Conservation (phyloP, 2,888 invertebrate species). For the Caenorhabditis wallacei region DNA sequence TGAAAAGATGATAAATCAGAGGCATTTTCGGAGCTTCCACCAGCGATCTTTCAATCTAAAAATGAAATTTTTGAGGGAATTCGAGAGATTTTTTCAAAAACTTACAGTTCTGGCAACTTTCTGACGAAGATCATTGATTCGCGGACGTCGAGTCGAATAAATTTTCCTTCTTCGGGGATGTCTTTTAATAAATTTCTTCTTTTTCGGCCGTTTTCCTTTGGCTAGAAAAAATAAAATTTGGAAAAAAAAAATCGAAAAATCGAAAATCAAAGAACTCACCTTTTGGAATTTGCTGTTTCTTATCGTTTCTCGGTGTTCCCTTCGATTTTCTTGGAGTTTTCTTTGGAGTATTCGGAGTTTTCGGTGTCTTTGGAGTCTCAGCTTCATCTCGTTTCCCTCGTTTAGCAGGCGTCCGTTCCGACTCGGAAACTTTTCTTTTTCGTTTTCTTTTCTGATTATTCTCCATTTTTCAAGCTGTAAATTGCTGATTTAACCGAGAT, state of each 20-base stretch:
- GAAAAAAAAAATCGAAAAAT: neutral
- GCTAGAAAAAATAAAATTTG: slow-evolving; percentile 5
- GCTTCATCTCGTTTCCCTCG: neutral
- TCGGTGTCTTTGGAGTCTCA: neutral
- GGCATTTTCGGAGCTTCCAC: slow-evolving; percentile 52
- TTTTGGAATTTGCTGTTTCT: neutral
- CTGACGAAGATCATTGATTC: slow-evolving; percentile 9
- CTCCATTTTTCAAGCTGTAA: neutral
- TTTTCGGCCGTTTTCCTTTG: neutral
- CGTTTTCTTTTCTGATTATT: slow-evolving; percentile 24
- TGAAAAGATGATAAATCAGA: slow-evolving; percentile 50
- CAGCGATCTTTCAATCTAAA: slow-evolving; percentile 58
- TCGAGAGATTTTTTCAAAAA: slow-evolving; percentile 1
- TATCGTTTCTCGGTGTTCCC: neutral
- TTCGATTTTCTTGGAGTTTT: neutral
- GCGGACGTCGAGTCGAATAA: neutral
- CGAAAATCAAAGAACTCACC: neutral
- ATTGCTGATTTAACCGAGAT: neutral
- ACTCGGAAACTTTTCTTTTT: slow-evolving; percentile 4
- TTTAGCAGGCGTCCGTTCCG: slow-evolving; percentile 24
- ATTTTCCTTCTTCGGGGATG: neutral
- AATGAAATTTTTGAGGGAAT: neutral
- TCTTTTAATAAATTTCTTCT: slow-evolving; percentile 2
- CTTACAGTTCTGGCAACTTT: slow-evolving; percentile 42
- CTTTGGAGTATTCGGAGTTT: slow-evolving; percentile 15